Evolutionary conservation across 2,888 invertebrate species (phyloP), one percentile per base, ranked within the genome.

Genomic region (Globia sparganii): DNA sequence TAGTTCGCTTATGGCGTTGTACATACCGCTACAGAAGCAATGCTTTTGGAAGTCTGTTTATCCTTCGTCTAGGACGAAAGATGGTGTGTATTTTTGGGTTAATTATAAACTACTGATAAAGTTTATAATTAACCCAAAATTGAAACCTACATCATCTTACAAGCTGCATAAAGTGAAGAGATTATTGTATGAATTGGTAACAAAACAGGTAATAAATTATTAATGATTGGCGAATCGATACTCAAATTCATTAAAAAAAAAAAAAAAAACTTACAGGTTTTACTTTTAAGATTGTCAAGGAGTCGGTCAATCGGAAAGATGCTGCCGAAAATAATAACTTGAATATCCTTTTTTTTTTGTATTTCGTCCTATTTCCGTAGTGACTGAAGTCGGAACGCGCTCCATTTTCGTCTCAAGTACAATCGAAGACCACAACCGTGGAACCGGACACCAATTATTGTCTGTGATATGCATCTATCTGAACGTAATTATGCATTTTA

Each of bases 401-500:
- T 83, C 81, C 79, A 85, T 84, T 82, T 82, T 85, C 84, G 72
- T 83, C 83, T 81, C 75, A 81, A 81, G 81, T 65, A 81, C 86
- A 82, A 88, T 86, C 84, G 81, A 86, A 87, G 85, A 86, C 72
- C 74, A 81, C 83, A 86, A 85, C 82, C 78, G 77, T 83, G 86
- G 89, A 85, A 86, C 87, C 85, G 83, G 82, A 83, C 78, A 81
- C 69, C 86, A 76, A 87, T 89, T 89, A 87, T 89, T 89, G 83
- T 88, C 75, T 75, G 68, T 53, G 70, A 77, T 76, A 71, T 79
- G 71, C 72, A 76, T 74, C 73, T 77, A 61, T 75, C 25, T 37
- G 25, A 46, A 74, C 40, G 69, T 76, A 70, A 73, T 64, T 80
- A 65, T 74, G 77, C 69, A 77, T 56, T 62, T 64, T 21, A 43